A percentile compares a stretch with the other conserved stretches of the same genome.
Conservation (phyloP, 2,888 invertebrate species). For the Dexiosoma caninum region DNA sequence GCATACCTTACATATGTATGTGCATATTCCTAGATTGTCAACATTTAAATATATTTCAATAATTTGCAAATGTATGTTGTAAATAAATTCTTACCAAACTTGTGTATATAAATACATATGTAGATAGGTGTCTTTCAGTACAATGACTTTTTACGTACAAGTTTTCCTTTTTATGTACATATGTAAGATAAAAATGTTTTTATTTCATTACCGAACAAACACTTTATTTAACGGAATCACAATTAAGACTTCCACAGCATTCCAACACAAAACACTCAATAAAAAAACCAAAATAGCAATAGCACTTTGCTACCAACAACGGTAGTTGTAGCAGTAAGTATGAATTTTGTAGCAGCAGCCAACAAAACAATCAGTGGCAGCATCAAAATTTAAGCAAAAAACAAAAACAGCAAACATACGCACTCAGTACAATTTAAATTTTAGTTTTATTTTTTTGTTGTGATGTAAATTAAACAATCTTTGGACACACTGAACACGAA, state of each 20-base stretch:
- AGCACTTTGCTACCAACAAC: conserved; percentile 59
- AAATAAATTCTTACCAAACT: neutral
- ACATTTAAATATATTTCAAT: too few species aligned
- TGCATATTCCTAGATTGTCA: too few species aligned
- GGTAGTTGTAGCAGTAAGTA: conserved; percentile 31
- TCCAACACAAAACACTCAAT: conserved; percentile 41
- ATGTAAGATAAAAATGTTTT: neutral
- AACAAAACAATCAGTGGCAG: conserved; percentile 46
- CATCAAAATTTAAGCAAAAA: conserved; percentile 35
- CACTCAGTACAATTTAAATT: conserved; percentile 35
- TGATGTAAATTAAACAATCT: conserved; percentile 63
- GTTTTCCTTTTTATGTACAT: neutral
- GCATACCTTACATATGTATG: too few species aligned
- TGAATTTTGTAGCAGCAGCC: conserved; percentile 30
- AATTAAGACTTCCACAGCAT: conserved; percentile 60
- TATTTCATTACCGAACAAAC: conserved; percentile 33
- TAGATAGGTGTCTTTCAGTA: neutral
- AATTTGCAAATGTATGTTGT: neutral
- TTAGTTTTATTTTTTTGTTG: neutral
- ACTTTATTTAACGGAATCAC: conserved; percentile 59
- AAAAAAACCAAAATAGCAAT: conserved; percentile 53
- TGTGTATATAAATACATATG: neutral
- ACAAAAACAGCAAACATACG: conserved; percentile 8
- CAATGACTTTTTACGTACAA: conserved; percentile 23
- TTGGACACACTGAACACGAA: conserved; percentile 36